Evolutionary conservation across 2,113 vertebrate species (phyloP), one percentile per base, ranked within the genome.

Genomic region (Dendropsophus ebraccatus): DNA sequence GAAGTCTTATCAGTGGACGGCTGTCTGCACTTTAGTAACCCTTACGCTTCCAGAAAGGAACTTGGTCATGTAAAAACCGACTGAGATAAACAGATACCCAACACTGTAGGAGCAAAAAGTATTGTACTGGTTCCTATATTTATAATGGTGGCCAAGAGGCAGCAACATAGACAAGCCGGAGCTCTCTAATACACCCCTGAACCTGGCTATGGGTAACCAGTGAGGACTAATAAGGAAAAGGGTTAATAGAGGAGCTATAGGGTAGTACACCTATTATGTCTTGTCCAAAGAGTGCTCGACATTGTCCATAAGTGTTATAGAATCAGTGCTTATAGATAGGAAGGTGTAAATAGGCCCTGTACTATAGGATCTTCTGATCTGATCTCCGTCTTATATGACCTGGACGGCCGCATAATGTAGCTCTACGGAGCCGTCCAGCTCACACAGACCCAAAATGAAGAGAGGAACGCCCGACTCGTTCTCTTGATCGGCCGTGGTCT

Each of bases 1-100:
- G 82, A 70, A n/a, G 21, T 73, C 82, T 83, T 83, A 83, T 83
- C 82, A 45, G 32, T 7, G 30, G 28, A 70, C 3, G 30, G 50
- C 69, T 45, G 52, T 82, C 67, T 73, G 45, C 81, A 13, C 25
- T 23, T 52, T 10, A 14, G 5, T 83, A 83, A 83, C 69, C 50
- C 50, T 1, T 73, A n/a, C 67, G 37, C 13, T 49, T 47, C 62
- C 13, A 21, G 58, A 32, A 35, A 58, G 12, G 2, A 74, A 74
- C 73, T 30, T 21, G 19, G 35, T 11, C 11, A 11, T 23, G 19
- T 70, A 70, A 41, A 70, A 41, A 16, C 17, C n/a, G n/a, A 69
- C 30, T 2, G 30, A 7, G 65, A 35, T 35, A 69, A 69, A 69
- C 30, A 30, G 2, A 9, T 69, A 19, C 65, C 6, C 11, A 62